Base-by-base conservation (phyloP, 2,797 vertebrate species). In the Miichthys miiuy region DNA sequence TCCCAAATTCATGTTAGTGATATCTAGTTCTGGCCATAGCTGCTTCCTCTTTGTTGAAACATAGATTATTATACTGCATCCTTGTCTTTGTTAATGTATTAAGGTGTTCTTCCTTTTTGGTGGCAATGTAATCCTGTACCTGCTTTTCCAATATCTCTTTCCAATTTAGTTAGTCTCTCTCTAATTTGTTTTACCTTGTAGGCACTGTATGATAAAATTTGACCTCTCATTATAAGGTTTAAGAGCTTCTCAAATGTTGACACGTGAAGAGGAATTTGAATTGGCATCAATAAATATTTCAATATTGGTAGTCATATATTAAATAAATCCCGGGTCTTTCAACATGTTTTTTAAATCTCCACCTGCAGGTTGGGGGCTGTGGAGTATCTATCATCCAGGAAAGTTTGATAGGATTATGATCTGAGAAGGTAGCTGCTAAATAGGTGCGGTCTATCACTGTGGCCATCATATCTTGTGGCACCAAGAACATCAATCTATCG, bases 281-380 rank as follows among this genome's bases (percentile, higher is more conserved):
- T 56, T 56, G 25, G 54, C 54, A 10, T 56, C 25, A 30, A 56
- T 21, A 23, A 44, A 44, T 44, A 62, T 62, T 44, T 62, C 41
- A 62, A 44, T 62, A 44, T 44, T 44, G 3, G 12, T 62, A 1
- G 2, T 62, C 58, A 44, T 44, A 23, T 62, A 62, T 8, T n/a
- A 42, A 44, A 62, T 42, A 17, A 62, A 44, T 62, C 23, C n/a
- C 8, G 58, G n/a, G 38, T 62, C 58, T 44, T 62, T 62, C 6
- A 44, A 44, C 58, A 62, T 62, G 58, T 62, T 65, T 65, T 65
- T 65, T 65, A 50, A 50, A 65, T 50, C 44, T 64, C 61, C 61
- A 64, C 11, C 23, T 65, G 46, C 9, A 5, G 4, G 25, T 20
- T 65, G 10, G 3, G 9, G 44, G 44, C 5, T 66, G 63, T n/a